Evolutionary conservation across 2,797 vertebrate species (phyloP).

Genomic region (Danio kyathit): DNA sequence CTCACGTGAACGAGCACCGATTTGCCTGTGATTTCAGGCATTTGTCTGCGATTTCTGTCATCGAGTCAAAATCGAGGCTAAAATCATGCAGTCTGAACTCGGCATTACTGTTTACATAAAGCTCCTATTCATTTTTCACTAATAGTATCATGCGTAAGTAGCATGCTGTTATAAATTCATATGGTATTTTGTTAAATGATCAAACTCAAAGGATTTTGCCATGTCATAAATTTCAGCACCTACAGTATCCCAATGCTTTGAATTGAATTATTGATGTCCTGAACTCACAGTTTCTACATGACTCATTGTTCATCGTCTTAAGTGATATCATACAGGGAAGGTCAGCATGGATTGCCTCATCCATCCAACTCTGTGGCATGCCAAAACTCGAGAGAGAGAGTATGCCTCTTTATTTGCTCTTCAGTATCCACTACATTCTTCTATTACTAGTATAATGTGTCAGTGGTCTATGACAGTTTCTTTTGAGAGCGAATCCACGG

Average conservation of each 20-base stretch:
- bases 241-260: conserved; percentile 2
- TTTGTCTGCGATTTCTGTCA: too few species aligned
- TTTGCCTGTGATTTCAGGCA: too few species aligned
- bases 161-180: conserved; percentile 11
- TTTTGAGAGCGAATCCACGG: conserved; percentile 31
- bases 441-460: conserved; percentile 38
- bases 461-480: conserved; percentile 40
- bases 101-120: conserved; percentile 1
- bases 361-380: conserved; percentile 26
- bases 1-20: too few species aligned
- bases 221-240: conserved; percentile 30
- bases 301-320: conserved; percentile 43
- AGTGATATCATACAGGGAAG: conserved; percentile 32
- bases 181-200: conserved; percentile 20
- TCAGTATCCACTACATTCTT: conserved; percentile 40
- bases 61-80: too few species aligned
- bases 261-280: conserved; percentile 40
- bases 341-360: conserved; percentile 30
- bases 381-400: conserved; percentile 34
- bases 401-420: conserved; percentile 35
- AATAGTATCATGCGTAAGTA: conserved; percentile 10
- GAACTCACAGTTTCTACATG: conserved; percentile 35
- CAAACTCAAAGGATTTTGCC: conserved; percentile 20
- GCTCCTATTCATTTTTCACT: conserved; percentile 15
- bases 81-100: too few species aligned